Evolutionary conservation across 2,888 invertebrate species (phyloP), one percentile per base, ranked within the genome.

Genomic region (Iphiclides podalirius): DNA sequence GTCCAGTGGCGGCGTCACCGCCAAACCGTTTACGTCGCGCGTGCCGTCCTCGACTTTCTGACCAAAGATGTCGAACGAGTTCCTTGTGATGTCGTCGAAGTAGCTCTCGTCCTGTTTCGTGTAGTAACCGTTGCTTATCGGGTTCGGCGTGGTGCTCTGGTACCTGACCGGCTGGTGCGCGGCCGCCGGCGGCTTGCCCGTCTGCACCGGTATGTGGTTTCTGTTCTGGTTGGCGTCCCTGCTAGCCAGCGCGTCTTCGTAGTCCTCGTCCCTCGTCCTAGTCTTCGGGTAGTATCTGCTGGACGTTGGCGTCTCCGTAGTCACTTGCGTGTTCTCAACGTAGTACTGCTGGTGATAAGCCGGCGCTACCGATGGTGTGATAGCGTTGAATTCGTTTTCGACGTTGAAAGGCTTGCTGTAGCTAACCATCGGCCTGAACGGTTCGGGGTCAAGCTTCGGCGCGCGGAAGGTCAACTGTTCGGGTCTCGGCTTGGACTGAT

Each of bases 31-130:
- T 0, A 90, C 63, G 58, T 86, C 82, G 51, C 79, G 86, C 17
- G 80, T 86, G 13, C 84, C 89, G 63, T 80, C 83, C 66, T 79
- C 90, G 46, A 93, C 72, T 73, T 93, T 94, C 74, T 92, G 92
- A 1, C 93, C 94, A 66, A 94, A 94, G 58, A 93, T 90, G 17
- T 93, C 93, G 64, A 94, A 94, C 47, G 93, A 94, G 63, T 93
- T 93, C 68, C 92, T 93, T 2, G 94, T 94, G 47, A 93, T 93
- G 63, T 94, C 94, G 62, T 94, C 94, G 53, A 94, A 84, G 54
- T 92, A 90, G 47, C 90, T 90, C 64, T 93, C 90, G 67, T 91
- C 90, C 55, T 93, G 93, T 67, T 92, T 92, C 9, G 93, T 93
- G 75, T 93, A 92, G 72, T 92, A 92, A 26, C 90, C 89, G 61